Conservation (phyloP, 2,113 vertebrate genomes). For the Halcyon malimbica region DNA sequence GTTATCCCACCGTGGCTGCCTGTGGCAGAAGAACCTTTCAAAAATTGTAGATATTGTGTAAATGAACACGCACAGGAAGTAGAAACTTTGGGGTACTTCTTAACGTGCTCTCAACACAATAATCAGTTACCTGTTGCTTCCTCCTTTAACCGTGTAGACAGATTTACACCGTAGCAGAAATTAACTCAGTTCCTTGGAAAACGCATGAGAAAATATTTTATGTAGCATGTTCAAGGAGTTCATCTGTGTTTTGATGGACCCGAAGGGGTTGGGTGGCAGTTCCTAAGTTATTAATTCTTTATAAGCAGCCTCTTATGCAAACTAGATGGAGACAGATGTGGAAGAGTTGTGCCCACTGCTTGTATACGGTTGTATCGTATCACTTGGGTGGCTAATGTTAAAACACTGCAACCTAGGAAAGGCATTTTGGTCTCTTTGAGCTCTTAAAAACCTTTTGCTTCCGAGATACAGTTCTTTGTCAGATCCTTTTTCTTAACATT, state of each 20-base stretch:
- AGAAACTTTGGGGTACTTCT: not conserved
- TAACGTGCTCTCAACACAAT: not conserved
- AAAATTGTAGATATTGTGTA: not conserved
- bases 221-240: not conserved
- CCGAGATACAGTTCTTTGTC: not conserved
- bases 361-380: rapidly evolving
- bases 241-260: constrained; percentile 3
- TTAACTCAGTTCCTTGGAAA: not conserved
- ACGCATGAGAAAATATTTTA: not conserved
- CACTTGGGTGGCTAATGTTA: not conserved
- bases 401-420: not conserved
- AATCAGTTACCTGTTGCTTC: not conserved
- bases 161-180: not conserved
- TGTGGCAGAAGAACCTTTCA: not conserved
- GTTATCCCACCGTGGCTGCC: not conserved
- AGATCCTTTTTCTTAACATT: not conserved
- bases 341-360: not conserved
- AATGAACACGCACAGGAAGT: not conserved
- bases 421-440: not conserved
- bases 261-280: constrained; percentile 7
- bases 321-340: not conserved
- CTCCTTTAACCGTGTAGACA: not conserved
- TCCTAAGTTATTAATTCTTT: constrained; percentile 25
- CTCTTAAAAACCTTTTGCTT: not conserved
- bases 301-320: constrained; percentile 11